phyloP scores from a whole-genome alignment of 2,113 vertebrate genomes.

The Atherinomorus stipes region DNA sequence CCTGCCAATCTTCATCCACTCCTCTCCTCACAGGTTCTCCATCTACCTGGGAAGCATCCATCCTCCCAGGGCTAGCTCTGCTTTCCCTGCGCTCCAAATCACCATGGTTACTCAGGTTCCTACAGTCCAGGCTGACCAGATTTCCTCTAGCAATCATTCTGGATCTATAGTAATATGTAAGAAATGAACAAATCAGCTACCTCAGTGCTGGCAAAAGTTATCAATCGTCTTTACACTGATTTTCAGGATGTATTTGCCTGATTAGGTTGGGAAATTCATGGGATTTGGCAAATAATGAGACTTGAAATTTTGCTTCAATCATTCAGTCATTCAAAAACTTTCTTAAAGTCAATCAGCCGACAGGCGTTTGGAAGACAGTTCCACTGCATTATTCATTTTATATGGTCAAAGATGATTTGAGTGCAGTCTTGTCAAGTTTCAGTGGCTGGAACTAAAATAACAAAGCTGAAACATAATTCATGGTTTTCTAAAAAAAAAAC shows the following conservation, averaged over 20 bases:
- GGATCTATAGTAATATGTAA: conserved; percentile 69
- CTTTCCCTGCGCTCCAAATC: conserved; percentile 54
- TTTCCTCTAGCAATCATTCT: conserved; percentile 85
- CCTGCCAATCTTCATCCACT: conserved; percentile 9
- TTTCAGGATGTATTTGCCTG: background rate
- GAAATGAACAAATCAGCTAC: background rate
- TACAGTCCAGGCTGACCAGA: conserved; percentile 75
- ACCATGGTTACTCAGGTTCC: conserved; percentile 64
- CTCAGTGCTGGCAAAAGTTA: background rate
- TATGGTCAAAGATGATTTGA: background rate
- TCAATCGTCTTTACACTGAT: no score
- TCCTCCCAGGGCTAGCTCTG: conserved; percentile 17
- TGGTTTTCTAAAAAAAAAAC: no score
- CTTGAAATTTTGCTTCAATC: background rate
- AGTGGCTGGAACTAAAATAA: conserved; percentile 6
- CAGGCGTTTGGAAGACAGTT: background rate
- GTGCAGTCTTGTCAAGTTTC: background rate
- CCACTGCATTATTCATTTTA: conserved; percentile 18
- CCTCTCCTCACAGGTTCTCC: conserved; percentile 21
- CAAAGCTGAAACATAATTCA: background rate
- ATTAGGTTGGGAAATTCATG: background rate
- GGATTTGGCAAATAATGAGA: background rate
- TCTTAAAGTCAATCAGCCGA: background rate
- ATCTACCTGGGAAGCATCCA: conserved; percentile 51
- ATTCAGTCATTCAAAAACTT: background rate